phyloP scores from a whole-genome alignment of 2,797 vertebrate species.

The Oceanodroma leucorhoa region DNA sequence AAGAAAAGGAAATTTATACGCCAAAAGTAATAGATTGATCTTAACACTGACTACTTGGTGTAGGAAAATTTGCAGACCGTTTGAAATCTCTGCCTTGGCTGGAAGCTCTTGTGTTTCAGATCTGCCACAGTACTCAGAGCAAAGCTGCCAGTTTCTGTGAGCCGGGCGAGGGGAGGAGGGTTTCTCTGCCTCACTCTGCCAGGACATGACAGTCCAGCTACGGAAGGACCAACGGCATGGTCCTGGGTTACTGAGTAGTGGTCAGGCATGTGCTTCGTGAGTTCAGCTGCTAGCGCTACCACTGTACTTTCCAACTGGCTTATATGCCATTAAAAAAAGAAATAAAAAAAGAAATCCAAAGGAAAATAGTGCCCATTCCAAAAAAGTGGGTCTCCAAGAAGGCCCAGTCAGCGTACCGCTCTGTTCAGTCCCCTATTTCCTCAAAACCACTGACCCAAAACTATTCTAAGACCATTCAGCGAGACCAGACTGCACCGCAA shows the following conservation, averaged over 20 bases:
- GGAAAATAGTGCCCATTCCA: background rate
- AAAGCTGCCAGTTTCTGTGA: background rate
- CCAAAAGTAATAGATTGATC: background rate
- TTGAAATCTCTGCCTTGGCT: background rate
- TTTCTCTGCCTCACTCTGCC: background rate
- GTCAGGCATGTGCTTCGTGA: background rate
- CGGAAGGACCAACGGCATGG: rapidly evolving
- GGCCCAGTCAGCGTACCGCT: background rate
- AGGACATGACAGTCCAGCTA: background rate
- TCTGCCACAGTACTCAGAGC: background rate
- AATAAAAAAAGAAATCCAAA: background rate
- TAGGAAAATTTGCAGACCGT: background rate
- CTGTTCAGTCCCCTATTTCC: background rate
- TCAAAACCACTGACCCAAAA: background rate
- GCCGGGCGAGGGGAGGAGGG: background rate
- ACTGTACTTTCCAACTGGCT: background rate
- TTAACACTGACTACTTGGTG: background rate
- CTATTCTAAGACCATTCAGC: background rate
- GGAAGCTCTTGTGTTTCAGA: slow-evolving; percentile 6
- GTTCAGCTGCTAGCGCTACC: background rate
- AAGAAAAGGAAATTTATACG: background rate
- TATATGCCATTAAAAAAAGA: background rate
- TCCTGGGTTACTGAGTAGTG: background rate
- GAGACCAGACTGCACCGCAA: background rate
- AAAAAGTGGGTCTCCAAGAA: background rate